Evolutionary conservation across 1,140 invertebrate species (phyloP).

Genomic region (Orius insidiosus): DNA sequence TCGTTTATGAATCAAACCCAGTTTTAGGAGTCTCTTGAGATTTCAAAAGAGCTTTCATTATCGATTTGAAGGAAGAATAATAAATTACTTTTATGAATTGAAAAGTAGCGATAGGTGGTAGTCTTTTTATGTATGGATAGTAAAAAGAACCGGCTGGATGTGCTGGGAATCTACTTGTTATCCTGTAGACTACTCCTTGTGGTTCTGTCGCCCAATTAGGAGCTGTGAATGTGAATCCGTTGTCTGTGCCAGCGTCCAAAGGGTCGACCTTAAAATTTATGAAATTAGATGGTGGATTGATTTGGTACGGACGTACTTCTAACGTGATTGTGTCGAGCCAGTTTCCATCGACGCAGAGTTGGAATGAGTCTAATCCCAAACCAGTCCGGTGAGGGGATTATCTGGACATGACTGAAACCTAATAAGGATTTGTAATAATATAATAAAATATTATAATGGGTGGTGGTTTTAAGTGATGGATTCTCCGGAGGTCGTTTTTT

Average conservation of each 20-base stretch:
- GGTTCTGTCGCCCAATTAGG: slow-evolving; percentile 85
- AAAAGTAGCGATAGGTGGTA: slow-evolving; percentile 80
- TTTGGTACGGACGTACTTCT: slow-evolving; percentile 47
- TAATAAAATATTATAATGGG: background rate
- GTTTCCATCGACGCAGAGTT: slow-evolving; percentile 83
- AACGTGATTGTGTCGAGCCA: slow-evolving; percentile 87
- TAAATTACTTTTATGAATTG: slow-evolving; percentile 65
- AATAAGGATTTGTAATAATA: slow-evolving; percentile 21
- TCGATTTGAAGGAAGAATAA: background rate
- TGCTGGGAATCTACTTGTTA: slow-evolving; percentile 74
- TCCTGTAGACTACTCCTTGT: slow-evolving; percentile 71
- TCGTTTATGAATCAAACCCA: no score
- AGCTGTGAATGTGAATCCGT: slow-evolving; percentile 91
- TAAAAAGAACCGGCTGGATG: slow-evolving; percentile 90
- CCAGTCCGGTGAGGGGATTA: slow-evolving; percentile 95
- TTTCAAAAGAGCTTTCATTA: background rate
- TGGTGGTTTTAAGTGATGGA: no score
- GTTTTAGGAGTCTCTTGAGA: no score
- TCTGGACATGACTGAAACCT: slow-evolving; percentile 74
- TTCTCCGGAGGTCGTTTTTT: no score
- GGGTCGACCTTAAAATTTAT: slow-evolving; percentile 56
- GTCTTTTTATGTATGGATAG: slow-evolving; percentile 67
- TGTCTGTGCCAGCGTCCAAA: slow-evolving; percentile 91
- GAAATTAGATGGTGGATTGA: background rate
- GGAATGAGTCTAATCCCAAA: slow-evolving; percentile 87